Percentiles rank a stretch among this genome's conserved stretches.
Evolutionary conservation across 2,888 invertebrate genomes (phyloP).

Genomic region (Lordiphosa fenestrarum): DNA sequence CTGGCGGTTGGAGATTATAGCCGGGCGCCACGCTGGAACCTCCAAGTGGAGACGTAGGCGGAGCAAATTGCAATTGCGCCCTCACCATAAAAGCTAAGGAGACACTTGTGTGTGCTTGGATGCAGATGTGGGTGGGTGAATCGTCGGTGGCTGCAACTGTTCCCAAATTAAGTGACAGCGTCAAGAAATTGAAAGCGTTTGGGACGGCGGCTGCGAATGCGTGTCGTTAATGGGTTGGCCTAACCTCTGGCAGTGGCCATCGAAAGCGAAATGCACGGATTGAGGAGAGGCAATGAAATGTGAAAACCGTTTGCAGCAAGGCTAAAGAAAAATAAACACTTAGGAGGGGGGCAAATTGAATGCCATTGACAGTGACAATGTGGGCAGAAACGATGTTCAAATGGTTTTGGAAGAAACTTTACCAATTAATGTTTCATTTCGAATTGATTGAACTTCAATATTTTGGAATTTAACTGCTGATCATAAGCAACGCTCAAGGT

Average conservation of each 20-base stretch:
- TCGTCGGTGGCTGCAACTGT: conserved; percentile 50
- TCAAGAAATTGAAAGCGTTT: conserved; percentile 59
- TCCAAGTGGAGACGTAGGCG: conserved; percentile 40
- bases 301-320: conserved; percentile 13
- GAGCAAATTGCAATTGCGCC: conserved; percentile 62
- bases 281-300: conserved; percentile 1
- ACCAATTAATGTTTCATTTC: too few relatives aligned
- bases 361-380: too few relatives aligned
- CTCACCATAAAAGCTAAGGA: conserved; percentile 30
- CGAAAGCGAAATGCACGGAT: conserved; percentile 42
- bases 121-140: conserved; percentile 36
- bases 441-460: too few relatives aligned
- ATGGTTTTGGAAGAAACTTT: too few relatives aligned
- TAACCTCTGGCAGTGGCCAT: conserved; percentile 49
- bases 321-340: conserved; percentile 1
- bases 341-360: too few relatives aligned
- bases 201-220: conserved; percentile 42
- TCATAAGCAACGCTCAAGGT: too few relatives aligned
- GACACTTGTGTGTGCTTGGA: conserved; percentile 26
- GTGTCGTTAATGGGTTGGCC: conserved; percentile 58
- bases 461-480: too few relatives aligned
- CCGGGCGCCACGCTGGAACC: conserved; percentile 26
- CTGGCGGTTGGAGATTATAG: conserved; percentile 26
- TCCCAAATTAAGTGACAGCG: conserved; percentile 69
- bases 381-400: too few relatives aligned